Evolutionary conservation across 2,888 invertebrate genomes (phyloP).

Genomic region (Linnaemya tessellans): DNA sequence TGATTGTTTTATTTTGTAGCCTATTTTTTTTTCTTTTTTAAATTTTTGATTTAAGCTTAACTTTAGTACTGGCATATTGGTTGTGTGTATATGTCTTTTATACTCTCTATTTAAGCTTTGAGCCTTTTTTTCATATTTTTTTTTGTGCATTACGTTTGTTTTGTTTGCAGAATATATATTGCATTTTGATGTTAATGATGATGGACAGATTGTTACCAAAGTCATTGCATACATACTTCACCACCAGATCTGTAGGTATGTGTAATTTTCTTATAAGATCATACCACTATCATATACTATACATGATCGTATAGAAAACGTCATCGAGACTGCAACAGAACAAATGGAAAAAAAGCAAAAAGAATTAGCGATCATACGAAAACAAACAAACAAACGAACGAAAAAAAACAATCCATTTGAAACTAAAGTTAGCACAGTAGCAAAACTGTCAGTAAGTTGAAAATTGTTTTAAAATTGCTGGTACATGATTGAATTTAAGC

Average conservation of each 20-base stretch:
- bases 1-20: constrained; percentile 14
- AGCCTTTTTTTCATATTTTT: background rate
- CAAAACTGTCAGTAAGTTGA: constrained; percentile 82
- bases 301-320: constrained; percentile 9
- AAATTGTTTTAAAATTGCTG: constrained; percentile 83
- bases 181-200: constrained; percentile 81
- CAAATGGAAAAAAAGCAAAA: background rate
- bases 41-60: constrained; percentile 33
- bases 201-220: constrained; percentile 83
- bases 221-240: constrained; percentile 73
- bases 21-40: background rate
- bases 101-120: constrained; percentile 36
- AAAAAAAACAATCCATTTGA: constrained; percentile 34
- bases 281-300: constrained; percentile 42
- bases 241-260: constrained; percentile 25
- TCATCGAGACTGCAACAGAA: constrained; percentile 30
- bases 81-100: constrained; percentile 60
- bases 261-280: constrained; percentile 71
- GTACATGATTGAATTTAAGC: constrained; percentile 82
- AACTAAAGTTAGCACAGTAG: constrained; percentile 73
- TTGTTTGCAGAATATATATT: constrained; percentile 60
- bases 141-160: constrained; percentile 72
- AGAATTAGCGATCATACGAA: constrained; percentile 48
- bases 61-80: constrained; percentile 9
- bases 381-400: constrained; percentile 41